Percentiles rank a stretch among this genome's conserved stretches.
phyloP scores from a whole-genome alignment of 2,797 vertebrate species.

The Serranus cabrilla region DNA sequence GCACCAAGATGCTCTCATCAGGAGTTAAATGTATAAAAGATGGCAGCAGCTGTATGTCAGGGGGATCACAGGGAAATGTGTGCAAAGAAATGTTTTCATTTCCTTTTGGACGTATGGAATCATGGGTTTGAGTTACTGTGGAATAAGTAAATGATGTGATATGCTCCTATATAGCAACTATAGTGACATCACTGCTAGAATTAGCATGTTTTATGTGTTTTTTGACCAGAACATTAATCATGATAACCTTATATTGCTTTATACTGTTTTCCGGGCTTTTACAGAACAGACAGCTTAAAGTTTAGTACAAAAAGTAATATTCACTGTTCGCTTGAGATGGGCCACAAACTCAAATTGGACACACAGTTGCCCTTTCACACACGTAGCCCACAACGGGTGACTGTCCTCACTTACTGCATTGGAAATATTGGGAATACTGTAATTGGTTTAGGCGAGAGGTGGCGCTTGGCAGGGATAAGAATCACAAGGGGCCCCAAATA shows the following conservation, averaged over 20 bases:
- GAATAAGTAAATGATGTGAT: background rate
- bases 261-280: too few species aligned
- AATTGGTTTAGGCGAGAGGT: too few species aligned
- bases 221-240: background rate
- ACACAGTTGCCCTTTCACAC: too few species aligned
- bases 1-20: background rate
- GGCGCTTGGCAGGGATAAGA: too few species aligned
- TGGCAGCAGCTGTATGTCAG: background rate
- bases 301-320: background rate
- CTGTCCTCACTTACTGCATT: too few species aligned
- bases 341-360: background rate
- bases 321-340: background rate
- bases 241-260: background rate
- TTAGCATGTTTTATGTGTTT: too few species aligned
- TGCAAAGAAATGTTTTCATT: background rate
- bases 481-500: too few species aligned
- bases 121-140: background rate
- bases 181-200: background rate
- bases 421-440: too few species aligned
- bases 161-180: background rate
- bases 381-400: too few species aligned
- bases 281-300: background rate
- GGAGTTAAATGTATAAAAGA: conserved; percentile 1
- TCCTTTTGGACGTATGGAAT: background rate
- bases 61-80: background rate